Conservation (phyloP, 2,113 vertebrate genomes). For the Ploceus nigricollis region DNA sequence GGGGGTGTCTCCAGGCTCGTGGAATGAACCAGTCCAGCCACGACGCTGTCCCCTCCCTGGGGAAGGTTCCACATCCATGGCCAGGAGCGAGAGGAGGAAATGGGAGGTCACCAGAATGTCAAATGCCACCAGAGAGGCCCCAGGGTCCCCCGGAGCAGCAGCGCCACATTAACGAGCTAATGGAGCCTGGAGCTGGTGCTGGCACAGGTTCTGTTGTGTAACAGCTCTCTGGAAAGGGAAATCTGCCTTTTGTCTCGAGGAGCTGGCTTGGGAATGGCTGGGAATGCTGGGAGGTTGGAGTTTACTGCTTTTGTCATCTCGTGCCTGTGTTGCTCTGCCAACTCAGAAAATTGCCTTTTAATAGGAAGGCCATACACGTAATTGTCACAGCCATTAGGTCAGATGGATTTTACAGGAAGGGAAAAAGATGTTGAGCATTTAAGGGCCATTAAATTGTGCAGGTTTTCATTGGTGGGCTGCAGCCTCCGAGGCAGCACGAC, state of each 20-base stretch:
- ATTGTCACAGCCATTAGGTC: conserved; percentile 72
- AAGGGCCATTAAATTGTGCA: conserved; percentile 70
- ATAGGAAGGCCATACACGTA: conserved; percentile 64
- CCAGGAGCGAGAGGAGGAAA: neutral
- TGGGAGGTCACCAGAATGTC: conserved; percentile 15
- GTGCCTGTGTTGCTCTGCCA: conserved; percentile 67
- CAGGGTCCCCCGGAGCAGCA: neutral
- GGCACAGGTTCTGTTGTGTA: neutral
- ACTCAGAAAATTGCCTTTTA: conserved; percentile 74
- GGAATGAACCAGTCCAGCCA: neutral
- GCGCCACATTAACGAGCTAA: neutral
- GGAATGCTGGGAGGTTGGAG: conserved; percentile 35
- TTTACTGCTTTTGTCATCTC: conserved; percentile 63
- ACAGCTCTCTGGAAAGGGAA: neutral
- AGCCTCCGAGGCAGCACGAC: conserved; percentile 20
- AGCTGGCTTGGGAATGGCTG: conserved; percentile 17
- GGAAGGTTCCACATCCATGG: neutral
- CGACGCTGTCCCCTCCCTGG: neutral
- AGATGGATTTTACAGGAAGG: conserved; percentile 73
- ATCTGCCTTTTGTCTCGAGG: neutral
- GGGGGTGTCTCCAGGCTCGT: neutral
- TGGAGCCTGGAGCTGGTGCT: neutral
- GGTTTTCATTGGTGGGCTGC: conserved; percentile 58
- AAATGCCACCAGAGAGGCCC: neutral
- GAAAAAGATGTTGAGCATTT: conserved; percentile 70